phyloP scores from a whole-genome alignment of 2,113 vertebrate genomes.

The Otocyon megalotis region DNA sequence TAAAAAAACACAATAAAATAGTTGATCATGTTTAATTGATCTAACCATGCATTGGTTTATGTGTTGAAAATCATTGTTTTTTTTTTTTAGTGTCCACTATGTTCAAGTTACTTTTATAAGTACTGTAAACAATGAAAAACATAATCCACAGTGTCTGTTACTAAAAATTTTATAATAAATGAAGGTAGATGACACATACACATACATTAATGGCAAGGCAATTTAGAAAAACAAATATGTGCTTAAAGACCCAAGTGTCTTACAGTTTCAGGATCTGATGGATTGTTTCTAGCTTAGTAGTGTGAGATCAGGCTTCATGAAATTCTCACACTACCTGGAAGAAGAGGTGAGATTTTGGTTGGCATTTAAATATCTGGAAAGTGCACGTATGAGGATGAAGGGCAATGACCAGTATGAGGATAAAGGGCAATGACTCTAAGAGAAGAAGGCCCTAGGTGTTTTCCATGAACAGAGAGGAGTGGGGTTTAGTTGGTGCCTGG shows the following conservation, averaged over 20 bases:
- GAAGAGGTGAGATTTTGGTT: not conserved
- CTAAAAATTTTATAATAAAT: not conserved
- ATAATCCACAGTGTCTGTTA: not conserved
- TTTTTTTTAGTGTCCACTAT: not conserved
- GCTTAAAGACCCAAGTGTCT: not conserved
- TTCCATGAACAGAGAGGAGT: not conserved
- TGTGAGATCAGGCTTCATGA: not conserved
- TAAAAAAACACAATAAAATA: not conserved
- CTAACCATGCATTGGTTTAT: not conserved
- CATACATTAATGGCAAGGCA: not conserved
- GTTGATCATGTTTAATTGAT: not conserved
- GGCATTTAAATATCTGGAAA: not conserved
- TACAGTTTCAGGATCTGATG: not conserved
- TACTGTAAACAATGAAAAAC: not conserved
- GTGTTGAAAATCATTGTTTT: not conserved
- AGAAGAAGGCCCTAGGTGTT: not conserved
- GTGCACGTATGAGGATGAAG: not conserved
- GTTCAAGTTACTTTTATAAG: not conserved
- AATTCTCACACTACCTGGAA: not conserved
- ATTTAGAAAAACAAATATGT: not conserved
- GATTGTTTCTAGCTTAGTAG: not conserved
- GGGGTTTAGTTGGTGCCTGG: not conserved
- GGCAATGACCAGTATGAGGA: not conserved
- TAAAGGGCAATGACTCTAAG: not conserved
- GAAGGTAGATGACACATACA: not conserved